Evolutionary conservation across 2,888 invertebrate genomes (phyloP), one percentile per base, ranked within the genome.

Genomic region (Nycteola revayana): DNA sequence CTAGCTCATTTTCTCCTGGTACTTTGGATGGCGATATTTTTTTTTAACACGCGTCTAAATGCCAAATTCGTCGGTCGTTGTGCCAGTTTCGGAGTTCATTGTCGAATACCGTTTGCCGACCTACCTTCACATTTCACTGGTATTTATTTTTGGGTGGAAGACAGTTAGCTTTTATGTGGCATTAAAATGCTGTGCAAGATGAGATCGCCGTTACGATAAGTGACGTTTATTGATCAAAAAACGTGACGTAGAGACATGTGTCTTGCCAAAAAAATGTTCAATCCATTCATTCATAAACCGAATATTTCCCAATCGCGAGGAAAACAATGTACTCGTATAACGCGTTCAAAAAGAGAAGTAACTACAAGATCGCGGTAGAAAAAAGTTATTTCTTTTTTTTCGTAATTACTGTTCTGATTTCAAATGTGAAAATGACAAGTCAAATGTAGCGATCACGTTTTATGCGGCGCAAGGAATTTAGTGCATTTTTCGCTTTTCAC

Each of bases 31-130:
- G 66, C 53, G 50, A 64, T 65, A 59, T 68, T 71, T 76, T 80
- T 78, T 79, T 82, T 82, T 81, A 65, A 69, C 59, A 70, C 72
- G 69, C 66, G 66, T 60, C 48, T 34, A 68, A 75, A 72, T 72
- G 69, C 70, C 73, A 74, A 77, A 72, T 73, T 69, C 49, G 66
- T 42, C 72, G 80, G 77, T 79, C 76, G 53, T 74, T 61, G 88
- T 78, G 61, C 85, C 65, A 85, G 60, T 73, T 82, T 58, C 50
- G 18, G 48, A 63, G 78, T 72, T 82, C 81, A 80, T 63, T 77
- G 80, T 52, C 76, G 74, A 61, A 39, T 84, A 85, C 86, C 88
- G 87, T 85, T 79, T 73, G 66, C 68, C 69, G 88, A 88, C 88
- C 88, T 86, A 87, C 85, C 86, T 85, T 78, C 74, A 85, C 78